These are phyloP conservation scores for Oryzias woworae DNA, from an alignment of 2,113 vertebrate species.

Conservation along the genomic window DNA sequence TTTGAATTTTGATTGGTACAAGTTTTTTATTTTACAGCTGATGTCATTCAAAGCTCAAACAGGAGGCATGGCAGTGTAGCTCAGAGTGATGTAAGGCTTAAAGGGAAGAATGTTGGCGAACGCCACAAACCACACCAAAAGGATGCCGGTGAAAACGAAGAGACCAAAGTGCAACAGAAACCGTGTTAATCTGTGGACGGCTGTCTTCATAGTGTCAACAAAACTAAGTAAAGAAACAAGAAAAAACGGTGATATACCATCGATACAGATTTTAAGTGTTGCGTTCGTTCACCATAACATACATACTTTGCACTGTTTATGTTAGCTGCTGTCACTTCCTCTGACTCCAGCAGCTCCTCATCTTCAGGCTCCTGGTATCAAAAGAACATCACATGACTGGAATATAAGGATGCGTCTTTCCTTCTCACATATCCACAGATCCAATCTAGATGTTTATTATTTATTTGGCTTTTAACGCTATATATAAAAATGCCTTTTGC, in stretches of 20 bases:
- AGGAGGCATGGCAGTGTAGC: conserved; percentile 47
- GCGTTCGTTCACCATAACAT: too few relatives aligned
- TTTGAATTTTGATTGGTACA: too few relatives aligned
- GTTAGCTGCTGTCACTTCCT: too few relatives aligned
- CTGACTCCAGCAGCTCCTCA: conserved; percentile 21
- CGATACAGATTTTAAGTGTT: too few relatives aligned
- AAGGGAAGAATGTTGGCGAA: background rate
- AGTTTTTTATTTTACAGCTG: too few relatives aligned
- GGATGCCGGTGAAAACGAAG: conserved; percentile 9
- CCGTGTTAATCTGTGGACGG: background rate
- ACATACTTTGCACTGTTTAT: too few relatives aligned
- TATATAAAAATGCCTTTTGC: too few relatives aligned
- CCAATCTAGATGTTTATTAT: too few relatives aligned
- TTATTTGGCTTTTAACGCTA: too few relatives aligned
- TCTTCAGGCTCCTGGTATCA: conserved; percentile 32
- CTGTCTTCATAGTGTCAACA: background rate
- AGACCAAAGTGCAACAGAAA: conserved; percentile 20
- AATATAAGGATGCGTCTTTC: too few relatives aligned
- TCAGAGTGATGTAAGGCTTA: conserved; percentile 40
- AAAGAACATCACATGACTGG: background rate
- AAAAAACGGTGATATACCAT: too few relatives aligned
- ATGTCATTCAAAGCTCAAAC: conserved; percentile 31
- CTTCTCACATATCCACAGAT: too few relatives aligned
- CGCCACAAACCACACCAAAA: conserved; percentile 1
- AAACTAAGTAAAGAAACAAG: conserved; percentile 16